phyloP scores from a whole-genome alignment of 2,888 invertebrate genomes.

The Oasisia sp. region DNA sequence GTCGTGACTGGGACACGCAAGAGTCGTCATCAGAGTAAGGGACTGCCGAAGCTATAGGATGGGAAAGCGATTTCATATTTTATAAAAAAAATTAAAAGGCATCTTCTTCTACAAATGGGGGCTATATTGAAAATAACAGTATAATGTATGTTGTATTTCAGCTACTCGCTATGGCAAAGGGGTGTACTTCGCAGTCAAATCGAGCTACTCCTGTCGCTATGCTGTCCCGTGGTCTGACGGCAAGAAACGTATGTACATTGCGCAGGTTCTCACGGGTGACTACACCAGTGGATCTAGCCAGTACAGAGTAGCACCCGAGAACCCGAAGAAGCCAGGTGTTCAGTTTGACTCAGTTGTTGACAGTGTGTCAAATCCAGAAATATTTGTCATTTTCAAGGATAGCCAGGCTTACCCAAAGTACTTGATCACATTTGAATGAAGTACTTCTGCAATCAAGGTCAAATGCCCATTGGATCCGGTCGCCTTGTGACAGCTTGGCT shows the following conservation, averaged over 20 bases:
- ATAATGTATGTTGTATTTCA: not conserved
- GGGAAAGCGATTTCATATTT: too few species aligned
- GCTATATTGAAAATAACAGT: too few species aligned
- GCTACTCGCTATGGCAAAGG: too few species aligned
- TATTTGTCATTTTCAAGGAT: too few species aligned
- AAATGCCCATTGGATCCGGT: too few species aligned
- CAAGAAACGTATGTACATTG: not conserved
- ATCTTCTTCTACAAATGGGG: too few species aligned
- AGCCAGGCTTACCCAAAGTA: not conserved
- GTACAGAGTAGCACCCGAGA: not conserved
- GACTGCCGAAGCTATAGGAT: too few species aligned
- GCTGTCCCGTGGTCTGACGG: not conserved
- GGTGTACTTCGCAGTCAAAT: not conserved
- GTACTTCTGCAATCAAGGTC: not conserved
- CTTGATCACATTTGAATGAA: not conserved
- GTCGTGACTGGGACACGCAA: too few species aligned
- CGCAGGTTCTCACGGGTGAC: not conserved
- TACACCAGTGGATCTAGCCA: not conserved
- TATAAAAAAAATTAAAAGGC: too few species aligned
- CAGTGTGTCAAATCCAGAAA: not conserved
- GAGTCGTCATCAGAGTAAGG: too few species aligned
- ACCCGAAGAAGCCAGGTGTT: not conserved
- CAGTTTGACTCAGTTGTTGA: not conserved
- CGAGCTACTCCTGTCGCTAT: not conserved
- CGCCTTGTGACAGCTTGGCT: too few species aligned